Evolutionary conservation across 2,797 vertebrate genomes (phyloP).

Genomic region (Peromyscus melanophrys): DNA sequence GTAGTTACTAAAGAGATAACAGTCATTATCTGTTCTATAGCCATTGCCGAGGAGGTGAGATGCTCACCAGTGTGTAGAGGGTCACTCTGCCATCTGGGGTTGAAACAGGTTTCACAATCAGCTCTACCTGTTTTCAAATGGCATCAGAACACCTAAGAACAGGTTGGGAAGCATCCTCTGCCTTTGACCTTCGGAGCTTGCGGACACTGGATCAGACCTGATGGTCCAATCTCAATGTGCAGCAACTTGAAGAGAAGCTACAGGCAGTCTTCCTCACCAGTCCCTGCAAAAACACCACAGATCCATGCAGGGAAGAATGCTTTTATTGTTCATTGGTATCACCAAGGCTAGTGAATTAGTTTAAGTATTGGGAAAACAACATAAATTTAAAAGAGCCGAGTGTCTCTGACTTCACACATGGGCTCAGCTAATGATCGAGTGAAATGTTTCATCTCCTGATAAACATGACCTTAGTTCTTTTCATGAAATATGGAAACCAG

Average conservation of each 20-base stretch:
- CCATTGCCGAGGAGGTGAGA: neutral
- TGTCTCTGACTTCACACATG: neutral
- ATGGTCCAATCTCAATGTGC: neutral
- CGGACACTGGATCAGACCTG: neutral
- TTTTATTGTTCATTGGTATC: neutral
- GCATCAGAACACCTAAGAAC: neutral
- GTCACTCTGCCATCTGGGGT: neutral
- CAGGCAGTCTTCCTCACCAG: neutral
- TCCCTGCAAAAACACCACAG: neutral
- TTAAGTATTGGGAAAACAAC: neutral
- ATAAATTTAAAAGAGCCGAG: neutral
- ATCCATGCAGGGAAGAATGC: neutral
- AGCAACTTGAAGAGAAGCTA: neutral
- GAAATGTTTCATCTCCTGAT: neutral
- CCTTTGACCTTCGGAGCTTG: neutral
- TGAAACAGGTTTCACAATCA: neutral
- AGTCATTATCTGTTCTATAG: neutral
- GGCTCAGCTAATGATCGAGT: neutral
- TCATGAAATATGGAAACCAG: neutral
- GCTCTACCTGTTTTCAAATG: neutral
- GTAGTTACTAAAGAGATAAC: neutral
- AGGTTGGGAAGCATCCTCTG: neutral
- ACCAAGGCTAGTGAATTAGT: neutral
- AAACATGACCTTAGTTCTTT: constrained; percentile 3
- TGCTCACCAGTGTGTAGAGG: neutral